A percentile compares a stretch with the other conserved stretches of the same genome.
These are phyloP conservation scores for Heterocephalus glaber DNA, from an alignment of 2,113 vertebrate genomes.

Conservation along the genomic window DNA sequence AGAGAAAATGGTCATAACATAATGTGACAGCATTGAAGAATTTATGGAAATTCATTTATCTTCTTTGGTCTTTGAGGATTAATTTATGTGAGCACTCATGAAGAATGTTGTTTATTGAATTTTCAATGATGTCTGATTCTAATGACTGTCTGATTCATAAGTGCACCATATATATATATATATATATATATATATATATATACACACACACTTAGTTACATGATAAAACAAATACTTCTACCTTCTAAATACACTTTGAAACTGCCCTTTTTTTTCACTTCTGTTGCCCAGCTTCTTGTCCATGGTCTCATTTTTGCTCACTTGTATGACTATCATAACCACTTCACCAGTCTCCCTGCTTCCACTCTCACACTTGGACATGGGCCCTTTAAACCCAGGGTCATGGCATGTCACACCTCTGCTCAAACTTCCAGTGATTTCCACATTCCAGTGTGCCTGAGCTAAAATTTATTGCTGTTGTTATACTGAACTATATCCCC, in stretches of 20 bases:
- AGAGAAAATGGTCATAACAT: neutral
- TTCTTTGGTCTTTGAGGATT: neutral
- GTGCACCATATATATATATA: neutral
- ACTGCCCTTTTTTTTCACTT: neutral
- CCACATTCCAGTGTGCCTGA: accelerated
- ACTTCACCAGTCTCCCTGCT: neutral
- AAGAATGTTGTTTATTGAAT: neutral
- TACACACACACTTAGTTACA: neutral
- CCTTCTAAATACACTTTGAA: neutral
- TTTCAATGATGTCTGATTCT: neutral
- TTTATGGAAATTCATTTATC: neutral
- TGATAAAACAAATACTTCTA: neutral
- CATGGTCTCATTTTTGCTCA: neutral
- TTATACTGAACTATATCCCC: neutral
- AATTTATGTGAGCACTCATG: neutral
- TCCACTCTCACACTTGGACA: neutral
- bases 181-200: neutral
- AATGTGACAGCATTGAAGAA: neutral
- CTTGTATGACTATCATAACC: neutral
- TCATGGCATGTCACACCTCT: neutral
- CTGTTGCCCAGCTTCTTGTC: neutral
- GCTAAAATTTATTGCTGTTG: neutral
- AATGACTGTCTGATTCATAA: neutral
- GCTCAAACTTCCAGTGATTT: neutral
- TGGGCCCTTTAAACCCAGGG: neutral